A percentile compares a stretch with the other conserved stretches of the same genome.
Conservation (phyloP, 2,888 invertebrate genomes). For the Therioaphis trifolii region DNA sequence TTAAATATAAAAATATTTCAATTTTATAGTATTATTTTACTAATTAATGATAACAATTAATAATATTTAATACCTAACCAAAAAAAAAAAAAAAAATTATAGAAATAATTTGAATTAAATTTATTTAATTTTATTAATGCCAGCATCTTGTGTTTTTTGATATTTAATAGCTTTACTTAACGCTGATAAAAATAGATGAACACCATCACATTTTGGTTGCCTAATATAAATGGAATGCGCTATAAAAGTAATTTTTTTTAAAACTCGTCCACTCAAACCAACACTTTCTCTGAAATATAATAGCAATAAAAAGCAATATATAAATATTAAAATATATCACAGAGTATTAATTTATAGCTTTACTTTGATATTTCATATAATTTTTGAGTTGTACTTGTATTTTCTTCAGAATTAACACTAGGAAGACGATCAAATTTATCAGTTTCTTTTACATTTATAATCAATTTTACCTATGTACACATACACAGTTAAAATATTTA, state of each 20-base stretch:
- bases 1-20: too few relatives aligned
- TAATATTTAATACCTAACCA: background rate
- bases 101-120: background rate
- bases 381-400: slow-evolving; percentile 39
- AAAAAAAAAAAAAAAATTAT: too few relatives aligned
- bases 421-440: slow-evolving; percentile 59
- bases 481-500: background rate
- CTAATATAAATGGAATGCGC: slow-evolving; percentile 75
- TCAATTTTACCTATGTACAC: slow-evolving; percentile 40
- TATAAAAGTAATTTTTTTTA: slow-evolving; percentile 90
- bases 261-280: slow-evolving; percentile 84
- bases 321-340: slow-evolving; percentile 22
- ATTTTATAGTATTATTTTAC: too few relatives aligned
- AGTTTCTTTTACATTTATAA: slow-evolving; percentile 50
- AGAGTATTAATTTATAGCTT: background rate
- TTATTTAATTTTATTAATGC: slow-evolving; percentile 49
- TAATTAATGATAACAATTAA: too few relatives aligned
- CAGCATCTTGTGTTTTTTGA: slow-evolving; percentile 57
- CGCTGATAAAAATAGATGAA: slow-evolving; percentile 50
- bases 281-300: slow-evolving; percentile 70
- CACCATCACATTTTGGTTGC: slow-evolving; percentile 44
- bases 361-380: slow-evolving; percentile 64
- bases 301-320: slow-evolving; percentile 30
- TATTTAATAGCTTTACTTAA: slow-evolving; percentile 45
- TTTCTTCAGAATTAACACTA: slow-evolving; percentile 20